Percentiles rank a stretch among this genome's conserved stretches.
Conservation (phyloP, 2,797 vertebrate genomes). For the Diglossa cyanea region DNA sequence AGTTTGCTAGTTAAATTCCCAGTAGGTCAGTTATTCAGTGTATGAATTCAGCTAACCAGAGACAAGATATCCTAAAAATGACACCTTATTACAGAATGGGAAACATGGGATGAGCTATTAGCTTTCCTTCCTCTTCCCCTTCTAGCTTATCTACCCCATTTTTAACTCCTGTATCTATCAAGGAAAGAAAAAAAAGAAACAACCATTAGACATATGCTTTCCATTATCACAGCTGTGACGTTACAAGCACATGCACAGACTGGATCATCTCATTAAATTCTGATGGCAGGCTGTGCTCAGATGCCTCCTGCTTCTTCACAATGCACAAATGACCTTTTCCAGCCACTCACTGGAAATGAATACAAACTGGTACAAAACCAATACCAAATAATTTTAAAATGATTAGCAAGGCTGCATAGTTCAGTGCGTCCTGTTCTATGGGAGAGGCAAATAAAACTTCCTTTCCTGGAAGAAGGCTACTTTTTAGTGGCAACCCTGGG, state of each 20-base stretch:
- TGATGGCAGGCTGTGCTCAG: neutral
- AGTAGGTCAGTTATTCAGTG: neutral
- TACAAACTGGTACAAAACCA: neutral
- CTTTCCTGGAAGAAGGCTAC: neutral
- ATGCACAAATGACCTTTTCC: neutral
- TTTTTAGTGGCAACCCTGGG: neutral
- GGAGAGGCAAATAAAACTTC: neutral
- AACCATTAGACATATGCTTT: neutral
- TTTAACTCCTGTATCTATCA: neutral
- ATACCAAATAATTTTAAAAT: neutral
- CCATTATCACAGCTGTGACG: neutral
- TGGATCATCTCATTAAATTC: neutral
- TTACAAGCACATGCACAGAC: neutral
- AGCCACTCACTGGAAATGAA: neutral
- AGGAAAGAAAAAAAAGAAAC: neutral
- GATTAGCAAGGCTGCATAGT: neutral
- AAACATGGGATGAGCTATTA: slow-evolving; percentile 4
- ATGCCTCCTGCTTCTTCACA: neutral
- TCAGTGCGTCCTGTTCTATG: neutral
- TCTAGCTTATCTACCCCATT: neutral
- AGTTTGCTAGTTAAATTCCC: slow-evolving; percentile 42
- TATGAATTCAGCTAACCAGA: neutral
- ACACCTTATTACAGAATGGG: slow-evolving; percentile 8
- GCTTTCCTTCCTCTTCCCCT: neutral
- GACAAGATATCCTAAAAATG: slow-evolving; percentile 28